A percentile compares a stretch with the other conserved stretches of the same genome.
Conservation (phyloP, 1,140 invertebrate genomes). For the Drosophila leontia region DNA sequence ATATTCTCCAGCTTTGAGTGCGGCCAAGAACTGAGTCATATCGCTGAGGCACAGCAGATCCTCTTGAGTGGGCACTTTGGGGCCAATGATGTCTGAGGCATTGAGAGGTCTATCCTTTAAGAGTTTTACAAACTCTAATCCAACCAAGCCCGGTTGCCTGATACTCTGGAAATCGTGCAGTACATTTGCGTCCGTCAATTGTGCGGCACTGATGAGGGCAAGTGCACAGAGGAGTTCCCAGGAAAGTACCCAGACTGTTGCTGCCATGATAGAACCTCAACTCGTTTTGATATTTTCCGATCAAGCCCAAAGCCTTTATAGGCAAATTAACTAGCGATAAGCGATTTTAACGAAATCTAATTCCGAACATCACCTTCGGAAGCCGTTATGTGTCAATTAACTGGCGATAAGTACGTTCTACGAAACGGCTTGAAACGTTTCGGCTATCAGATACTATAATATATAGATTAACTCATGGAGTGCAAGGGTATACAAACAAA, state of each 20-base stretch:
- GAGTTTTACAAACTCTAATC: conserved; percentile 27
- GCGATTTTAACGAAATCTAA: not conserved
- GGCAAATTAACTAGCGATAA: not conserved
- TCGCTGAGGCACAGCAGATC: conserved; percentile 19
- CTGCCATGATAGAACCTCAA: not conserved
- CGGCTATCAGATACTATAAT: not conserved
- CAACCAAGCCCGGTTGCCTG: conserved; percentile 1
- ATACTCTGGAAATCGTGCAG: conserved; percentile 1
- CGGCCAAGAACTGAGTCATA: conserved; percentile 6
- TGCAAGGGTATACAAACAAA: not conserved
- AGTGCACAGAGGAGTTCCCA: conserved; percentile 5
- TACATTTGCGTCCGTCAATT: not conserved
- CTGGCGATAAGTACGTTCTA: not conserved
- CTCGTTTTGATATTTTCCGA: no score
- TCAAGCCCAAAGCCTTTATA: not conserved
- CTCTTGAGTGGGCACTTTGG: conserved; percentile 6
- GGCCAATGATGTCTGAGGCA: not conserved
- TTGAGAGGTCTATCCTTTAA: conserved; percentile 14
- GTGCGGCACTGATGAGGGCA: not conserved
- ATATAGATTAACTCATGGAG: not conserved
- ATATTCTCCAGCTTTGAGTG: conserved; percentile 4
- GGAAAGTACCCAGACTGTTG: not conserved
- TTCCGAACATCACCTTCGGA: not conserved
- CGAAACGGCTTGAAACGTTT: not conserved
- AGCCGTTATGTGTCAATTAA: not conserved